Base-by-base conservation (phyloP, 2,113 vertebrate species). In the Arvicanthis niloticus region DNA sequence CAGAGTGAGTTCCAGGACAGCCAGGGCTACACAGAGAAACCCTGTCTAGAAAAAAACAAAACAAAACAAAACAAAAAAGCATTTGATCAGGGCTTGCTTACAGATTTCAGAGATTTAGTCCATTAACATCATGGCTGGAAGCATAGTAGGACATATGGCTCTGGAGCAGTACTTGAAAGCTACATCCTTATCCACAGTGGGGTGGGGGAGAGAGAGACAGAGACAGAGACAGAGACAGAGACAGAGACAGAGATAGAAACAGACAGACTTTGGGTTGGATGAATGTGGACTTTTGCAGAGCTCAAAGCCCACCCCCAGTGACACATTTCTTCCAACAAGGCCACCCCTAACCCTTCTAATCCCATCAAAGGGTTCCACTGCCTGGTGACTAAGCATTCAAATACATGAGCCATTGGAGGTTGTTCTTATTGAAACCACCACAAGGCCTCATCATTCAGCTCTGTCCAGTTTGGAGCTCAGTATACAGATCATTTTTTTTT, bases 161-260 rank as follows among this genome's bases (percentile, higher is more conserved):
- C 21, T 58, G 0, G 11, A 31, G 31, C 78, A 58, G 78, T n/a
- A 58, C 53, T 19, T 82, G 80, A 82, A 37, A 58, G 21, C 37
- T 82, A 58, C 11, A 82, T 82, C 11, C 3, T 24, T 5, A 82
- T 26, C 3, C 53, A 82, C 10, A 51, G 51, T 7, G 51, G 51
- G 9, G 8, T 48, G 8, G 48, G 51, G 51, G 51, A 7, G 48
- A 51, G 48, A 51, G 48, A 51, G 11, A 19, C 0, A 51, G 29
- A 17, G 0, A 34, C 24, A 48, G 0, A 51, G 1, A 53, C 16
- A 29, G 6, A 34, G 37, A 60, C 2, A 56, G 15, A 16, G 42
- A 48, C 1, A 31, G 12, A 45, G n/a, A 40, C 4, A 72, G 70
- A n/a, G n/a, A n/a, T 1, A 62, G 56, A 58, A 19, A 19, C 16